Evolutionary conservation across 2,113 vertebrate genomes (phyloP).

Genomic region (Xenopus laevis): DNA sequence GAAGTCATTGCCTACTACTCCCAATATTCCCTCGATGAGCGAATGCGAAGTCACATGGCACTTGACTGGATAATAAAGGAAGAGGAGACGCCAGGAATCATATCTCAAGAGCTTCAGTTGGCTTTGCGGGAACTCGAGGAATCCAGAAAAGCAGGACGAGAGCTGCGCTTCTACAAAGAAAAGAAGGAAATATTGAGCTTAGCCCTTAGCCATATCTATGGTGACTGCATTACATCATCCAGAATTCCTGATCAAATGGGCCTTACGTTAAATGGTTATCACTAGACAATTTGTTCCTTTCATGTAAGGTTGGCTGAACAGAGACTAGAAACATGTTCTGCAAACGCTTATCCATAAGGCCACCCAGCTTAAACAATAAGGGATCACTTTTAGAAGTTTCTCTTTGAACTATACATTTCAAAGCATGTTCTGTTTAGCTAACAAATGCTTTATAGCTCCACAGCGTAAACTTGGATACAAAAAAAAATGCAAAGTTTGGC

Average conservation of each 20-base stretch:
- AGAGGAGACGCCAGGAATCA: slow-evolving; percentile 61
- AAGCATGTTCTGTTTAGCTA: slow-evolving; percentile 5
- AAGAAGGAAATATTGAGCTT: slow-evolving; percentile 74
- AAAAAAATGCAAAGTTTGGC: not conserved
- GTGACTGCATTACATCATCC: slow-evolving; percentile 48
- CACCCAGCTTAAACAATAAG: not conserved
- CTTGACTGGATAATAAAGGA: slow-evolving; percentile 76
- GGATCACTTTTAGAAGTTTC: slow-evolving; percentile 4
- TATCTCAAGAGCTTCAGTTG: slow-evolving; percentile 68
- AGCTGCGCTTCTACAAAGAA: slow-evolving; percentile 76
- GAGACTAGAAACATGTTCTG: slow-evolving; percentile 8
- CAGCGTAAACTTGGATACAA: not conserved
- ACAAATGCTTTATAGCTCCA: not conserved
- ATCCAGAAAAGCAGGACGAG: slow-evolving; percentile 67
- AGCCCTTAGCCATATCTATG: slow-evolving; percentile 68
- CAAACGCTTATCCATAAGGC: slow-evolving; percentile 16
- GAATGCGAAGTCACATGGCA: slow-evolving; percentile 75
- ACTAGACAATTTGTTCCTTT: slow-evolving; percentile 44
- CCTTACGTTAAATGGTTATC: slow-evolving; percentile 54
- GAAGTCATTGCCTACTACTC: slow-evolving; percentile 78
- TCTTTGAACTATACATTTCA: slow-evolving; percentile 12
- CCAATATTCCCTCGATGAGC: slow-evolving; percentile 68
- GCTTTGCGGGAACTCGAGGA: slow-evolving; percentile 67
- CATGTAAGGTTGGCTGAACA: slow-evolving; percentile 2
- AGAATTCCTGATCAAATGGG: slow-evolving; percentile 56